Evolutionary conservation across 23 tunicate genomes (phyloP).

Genomic region (Clavelina lepadiformis): DNA sequence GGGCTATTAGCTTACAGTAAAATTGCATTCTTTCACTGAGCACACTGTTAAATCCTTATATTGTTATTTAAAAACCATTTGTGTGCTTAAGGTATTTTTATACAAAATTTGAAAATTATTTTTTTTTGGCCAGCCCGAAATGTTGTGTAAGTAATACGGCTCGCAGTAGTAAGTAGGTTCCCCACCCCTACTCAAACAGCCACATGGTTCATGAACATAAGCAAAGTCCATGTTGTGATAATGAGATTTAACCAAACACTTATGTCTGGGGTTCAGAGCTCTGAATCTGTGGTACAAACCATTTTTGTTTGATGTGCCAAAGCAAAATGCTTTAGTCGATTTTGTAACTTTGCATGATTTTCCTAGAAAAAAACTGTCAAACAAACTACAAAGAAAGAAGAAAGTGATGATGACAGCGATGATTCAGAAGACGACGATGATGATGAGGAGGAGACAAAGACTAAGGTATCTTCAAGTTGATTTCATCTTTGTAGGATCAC

Average conservation of each 20-base stretch:
- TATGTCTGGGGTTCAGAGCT: no score
- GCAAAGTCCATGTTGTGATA: no score
- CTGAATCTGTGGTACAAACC: no score
- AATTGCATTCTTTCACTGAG: background rate
- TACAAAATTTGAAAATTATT: background rate
- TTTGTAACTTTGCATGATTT: no score
- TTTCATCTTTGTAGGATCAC: no score
- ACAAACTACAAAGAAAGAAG: constrained; percentile 9
- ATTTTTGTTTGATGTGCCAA: no score
- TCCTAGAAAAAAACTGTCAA: background rate
- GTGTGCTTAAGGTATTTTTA: constrained; percentile 1
- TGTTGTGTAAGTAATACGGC: background rate
- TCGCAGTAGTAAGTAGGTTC: background rate
- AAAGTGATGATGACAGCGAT: constrained; percentile 4
- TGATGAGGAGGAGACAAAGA: constrained; percentile 13
- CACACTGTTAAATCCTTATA: background rate
- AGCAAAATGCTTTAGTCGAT: no score
- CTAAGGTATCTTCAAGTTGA: background rate
- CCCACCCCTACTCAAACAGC: no score
- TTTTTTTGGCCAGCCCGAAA: background rate
- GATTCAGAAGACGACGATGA: constrained; percentile 35
- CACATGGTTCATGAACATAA: no score
- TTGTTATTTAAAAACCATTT: background rate
- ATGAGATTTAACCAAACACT: no score
- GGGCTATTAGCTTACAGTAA: no score